Conservation (phyloP, 2,113 vertebrate genomes). For the Erpornis zantholeuca region DNA sequence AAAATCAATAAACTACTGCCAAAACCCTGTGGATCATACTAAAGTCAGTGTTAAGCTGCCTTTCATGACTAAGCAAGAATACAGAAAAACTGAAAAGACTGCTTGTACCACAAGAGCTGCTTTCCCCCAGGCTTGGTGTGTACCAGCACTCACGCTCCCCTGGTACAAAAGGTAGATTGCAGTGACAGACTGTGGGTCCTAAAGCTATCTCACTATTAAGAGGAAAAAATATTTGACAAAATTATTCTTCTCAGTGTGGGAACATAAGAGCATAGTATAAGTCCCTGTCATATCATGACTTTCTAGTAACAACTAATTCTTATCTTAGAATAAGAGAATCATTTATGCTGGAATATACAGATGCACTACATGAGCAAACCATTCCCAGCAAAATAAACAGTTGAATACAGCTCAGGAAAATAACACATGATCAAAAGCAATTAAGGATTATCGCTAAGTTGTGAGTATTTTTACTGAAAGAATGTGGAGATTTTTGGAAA, state of each 20-base stretch:
- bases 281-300: neutral
- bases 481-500: neutral
- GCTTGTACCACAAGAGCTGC: neutral
- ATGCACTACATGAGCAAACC: neutral
- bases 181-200: neutral
- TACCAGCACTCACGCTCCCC: neutral
- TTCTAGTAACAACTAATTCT: no score
- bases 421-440: neutral
- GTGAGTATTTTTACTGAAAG: neutral
- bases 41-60: slow-evolving; percentile 27
- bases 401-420: neutral
- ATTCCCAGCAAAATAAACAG: neutral
- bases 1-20: slow-evolving; percentile 47
- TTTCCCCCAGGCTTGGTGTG: neutral
- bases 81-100: neutral
- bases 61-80: slow-evolving; percentile 48
- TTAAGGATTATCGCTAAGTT: neutral
- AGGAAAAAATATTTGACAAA: neutral
- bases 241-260: neutral
- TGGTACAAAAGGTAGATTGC: neutral
- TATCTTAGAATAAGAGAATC: neutral
- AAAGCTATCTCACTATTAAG: neutral
- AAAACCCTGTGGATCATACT: slow-evolving; percentile 29
- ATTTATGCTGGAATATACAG: neutral
- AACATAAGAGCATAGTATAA: neutral